Conservation (phyloP, 2,797 vertebrate species). For the Gambusia yucatana region DNA sequence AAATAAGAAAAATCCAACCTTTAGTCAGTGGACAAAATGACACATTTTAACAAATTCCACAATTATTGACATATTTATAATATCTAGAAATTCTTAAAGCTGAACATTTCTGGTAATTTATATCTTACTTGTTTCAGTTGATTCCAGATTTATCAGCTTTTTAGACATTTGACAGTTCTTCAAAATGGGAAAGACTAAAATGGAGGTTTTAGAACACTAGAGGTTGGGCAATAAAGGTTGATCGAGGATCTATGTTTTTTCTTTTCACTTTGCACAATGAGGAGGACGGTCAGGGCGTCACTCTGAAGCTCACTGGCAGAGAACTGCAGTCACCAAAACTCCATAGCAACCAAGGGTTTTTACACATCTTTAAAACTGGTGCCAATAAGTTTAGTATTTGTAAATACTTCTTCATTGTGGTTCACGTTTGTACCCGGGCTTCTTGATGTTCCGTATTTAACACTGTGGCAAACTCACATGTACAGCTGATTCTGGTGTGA, state of each 20-base stretch:
- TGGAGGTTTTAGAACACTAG: neutral
- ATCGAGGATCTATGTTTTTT: neutral
- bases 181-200: neutral
- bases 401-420: neutral
- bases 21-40: neutral
- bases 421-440: neutral
- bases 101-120: neutral
- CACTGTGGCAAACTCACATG: neutral
- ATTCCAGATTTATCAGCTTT: neutral
- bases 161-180: neutral
- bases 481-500: neutral
- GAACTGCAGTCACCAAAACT: neutral
- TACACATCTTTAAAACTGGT: neutral
- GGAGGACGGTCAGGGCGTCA: neutral
- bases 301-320: neutral
- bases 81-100: neutral
- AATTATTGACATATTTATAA: neutral
- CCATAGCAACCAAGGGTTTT: neutral
- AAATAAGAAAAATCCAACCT: neutral
- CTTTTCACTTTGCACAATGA: neutral
- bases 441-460: neutral
- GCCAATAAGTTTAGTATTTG: neutral
- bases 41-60: neutral
- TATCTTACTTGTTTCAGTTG: neutral
- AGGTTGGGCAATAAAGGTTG: neutral